phyloP scores from a whole-genome alignment of 2,888 invertebrate species.

The Arrhopalites spinosus region DNA sequence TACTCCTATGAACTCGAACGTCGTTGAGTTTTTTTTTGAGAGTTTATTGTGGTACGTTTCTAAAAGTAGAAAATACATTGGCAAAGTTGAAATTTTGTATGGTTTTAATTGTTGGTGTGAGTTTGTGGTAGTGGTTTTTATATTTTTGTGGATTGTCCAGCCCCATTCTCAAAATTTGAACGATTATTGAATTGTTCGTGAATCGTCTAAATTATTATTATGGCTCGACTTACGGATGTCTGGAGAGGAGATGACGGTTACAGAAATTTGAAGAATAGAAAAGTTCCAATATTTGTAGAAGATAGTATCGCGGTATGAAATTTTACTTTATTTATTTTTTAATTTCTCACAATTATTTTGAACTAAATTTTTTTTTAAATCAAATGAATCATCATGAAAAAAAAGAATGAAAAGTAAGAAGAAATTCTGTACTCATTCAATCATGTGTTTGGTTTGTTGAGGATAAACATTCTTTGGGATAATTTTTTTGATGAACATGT shows the following conservation, averaged over 20 bases:
- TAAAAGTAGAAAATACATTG: too few species aligned
- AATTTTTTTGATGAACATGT: too few species aligned
- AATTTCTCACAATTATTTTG: background rate
- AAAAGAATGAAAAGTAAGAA: background rate
- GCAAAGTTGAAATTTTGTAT: too few species aligned
- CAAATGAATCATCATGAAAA: background rate
- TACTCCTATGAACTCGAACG: too few species aligned
- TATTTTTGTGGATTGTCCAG: too few species aligned
- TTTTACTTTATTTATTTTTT: background rate
- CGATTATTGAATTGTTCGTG: background rate
- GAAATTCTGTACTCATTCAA: background rate
- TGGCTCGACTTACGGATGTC: slow-evolving; percentile 53
- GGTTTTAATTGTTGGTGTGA: too few species aligned
- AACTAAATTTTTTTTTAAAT: background rate
- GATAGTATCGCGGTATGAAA: slow-evolving; percentile 51
- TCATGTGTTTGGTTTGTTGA: too few species aligned
- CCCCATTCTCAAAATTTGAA: too few species aligned
- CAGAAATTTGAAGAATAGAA: slow-evolving; percentile 46
- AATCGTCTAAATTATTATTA: slow-evolving; percentile 10
- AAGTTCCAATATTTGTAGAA: slow-evolving; percentile 51
- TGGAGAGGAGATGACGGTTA: slow-evolving; percentile 48
- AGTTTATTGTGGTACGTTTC: too few species aligned
- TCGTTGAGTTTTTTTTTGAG: too few species aligned
- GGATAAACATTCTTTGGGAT: too few species aligned
- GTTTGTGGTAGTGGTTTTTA: too few species aligned